Percentiles rank a stretch among this genome's conserved stretches.
Conservation (phyloP, 1,140 invertebrate genomes). For the Acromyrmex echinatior region DNA sequence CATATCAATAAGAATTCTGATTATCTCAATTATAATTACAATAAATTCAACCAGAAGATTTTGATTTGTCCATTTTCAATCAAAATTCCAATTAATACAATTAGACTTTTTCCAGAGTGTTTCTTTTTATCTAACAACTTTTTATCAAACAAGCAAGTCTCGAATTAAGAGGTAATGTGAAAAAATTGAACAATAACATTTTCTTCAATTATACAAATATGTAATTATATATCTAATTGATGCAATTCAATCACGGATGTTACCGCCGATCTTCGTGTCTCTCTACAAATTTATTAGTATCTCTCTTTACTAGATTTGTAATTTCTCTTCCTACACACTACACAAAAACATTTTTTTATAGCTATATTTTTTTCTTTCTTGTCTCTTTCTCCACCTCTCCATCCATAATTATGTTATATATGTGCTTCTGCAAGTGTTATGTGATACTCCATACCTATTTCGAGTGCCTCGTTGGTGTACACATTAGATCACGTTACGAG, state of each 20-base stretch:
- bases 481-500: slow-evolving; percentile 77
- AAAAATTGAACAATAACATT: background rate
- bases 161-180: background rate
- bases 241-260: background rate
- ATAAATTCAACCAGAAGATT: too few species aligned
- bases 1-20: too few species aligned
- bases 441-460: slow-evolving; percentile 66
- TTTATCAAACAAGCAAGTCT: background rate
- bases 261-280: slow-evolving; percentile 70
- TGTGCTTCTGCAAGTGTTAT: slow-evolving; percentile 79
- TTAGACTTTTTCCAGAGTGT: too few species aligned
- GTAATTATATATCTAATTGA: background rate
- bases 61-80: too few species aligned
- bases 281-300: slow-evolving; percentile 54
- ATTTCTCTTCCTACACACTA: slow-evolving; percentile 13
- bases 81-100: too few species aligned
- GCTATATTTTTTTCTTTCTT: background rate
- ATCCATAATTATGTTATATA: slow-evolving; percentile 66
- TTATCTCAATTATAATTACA: too few species aligned
- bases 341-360: slow-evolving; percentile 24
- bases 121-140: background rate
- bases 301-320: background rate
- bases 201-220: background rate
- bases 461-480: slow-evolving; percentile 77
- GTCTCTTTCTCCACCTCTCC: slow-evolving; percentile 37